Evolutionary conservation across 2,888 invertebrate genomes (phyloP).

Genomic region (Scaptodrosophila latifasciaeformis): DNA sequence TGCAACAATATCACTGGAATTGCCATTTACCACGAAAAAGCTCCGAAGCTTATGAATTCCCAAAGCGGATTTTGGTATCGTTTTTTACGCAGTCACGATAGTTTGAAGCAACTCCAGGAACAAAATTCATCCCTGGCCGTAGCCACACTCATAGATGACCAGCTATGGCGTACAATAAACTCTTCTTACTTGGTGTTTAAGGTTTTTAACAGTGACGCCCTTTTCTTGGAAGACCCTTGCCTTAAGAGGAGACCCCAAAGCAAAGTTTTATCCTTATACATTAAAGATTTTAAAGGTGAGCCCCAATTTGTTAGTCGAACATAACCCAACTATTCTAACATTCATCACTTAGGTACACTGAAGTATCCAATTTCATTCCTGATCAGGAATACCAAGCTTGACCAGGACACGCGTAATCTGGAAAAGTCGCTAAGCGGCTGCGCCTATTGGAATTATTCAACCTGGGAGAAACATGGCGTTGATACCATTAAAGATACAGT

Average conservation of each 20-base stretch:
- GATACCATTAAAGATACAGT: slow-evolving; percentile 30
- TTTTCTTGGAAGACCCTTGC: slow-evolving; percentile 77
- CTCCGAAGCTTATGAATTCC: slow-evolving; percentile 11
- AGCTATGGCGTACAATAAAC: slow-evolving; percentile 67
- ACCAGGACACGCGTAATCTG: neutral
- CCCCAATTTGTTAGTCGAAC: neutral
- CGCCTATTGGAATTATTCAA: slow-evolving; percentile 79
- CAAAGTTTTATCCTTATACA: slow-evolving; percentile 78
- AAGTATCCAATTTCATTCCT: slow-evolving; percentile 77
- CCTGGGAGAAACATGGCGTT: slow-evolving; percentile 79
- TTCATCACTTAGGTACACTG: slow-evolving; percentile 71
- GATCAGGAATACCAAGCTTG: slow-evolving; percentile 35
- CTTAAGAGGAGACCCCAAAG: slow-evolving; percentile 70
- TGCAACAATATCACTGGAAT: slow-evolving; percentile 70
- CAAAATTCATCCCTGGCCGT: slow-evolving; percentile 76
- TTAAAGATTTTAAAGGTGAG: slow-evolving; percentile 77
- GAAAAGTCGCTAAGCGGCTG: slow-evolving; percentile 72
- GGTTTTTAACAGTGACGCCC: slow-evolving; percentile 77
- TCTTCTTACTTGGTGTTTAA: slow-evolving; percentile 76
- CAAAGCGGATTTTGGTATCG: slow-evolving; percentile 57
- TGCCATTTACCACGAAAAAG: slow-evolving; percentile 49
- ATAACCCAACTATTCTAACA: too few species aligned
- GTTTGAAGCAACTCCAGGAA: slow-evolving; percentile 70
- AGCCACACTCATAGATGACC: slow-evolving; percentile 77
- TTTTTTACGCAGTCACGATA: slow-evolving; percentile 75